These are phyloP conservation scores for Bursaphelenchus okinawaensis DNA, from an alignment of 2,888 invertebrate genomes.

Conservation along the genomic window DNA sequence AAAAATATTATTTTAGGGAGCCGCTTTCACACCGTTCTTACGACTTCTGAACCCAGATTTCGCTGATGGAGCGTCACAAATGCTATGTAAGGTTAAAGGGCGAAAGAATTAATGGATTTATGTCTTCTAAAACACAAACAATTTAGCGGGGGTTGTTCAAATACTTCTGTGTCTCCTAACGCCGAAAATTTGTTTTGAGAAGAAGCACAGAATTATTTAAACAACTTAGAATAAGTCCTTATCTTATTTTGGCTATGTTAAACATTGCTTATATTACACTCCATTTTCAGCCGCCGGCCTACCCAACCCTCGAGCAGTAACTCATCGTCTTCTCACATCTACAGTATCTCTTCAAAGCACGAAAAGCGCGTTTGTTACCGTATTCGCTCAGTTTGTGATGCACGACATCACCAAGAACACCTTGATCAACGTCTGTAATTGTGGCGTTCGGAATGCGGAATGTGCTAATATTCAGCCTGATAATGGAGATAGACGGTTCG, in stretches of 20 bases:
- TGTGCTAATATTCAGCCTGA: conserved; percentile 15
- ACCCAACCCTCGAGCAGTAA: conserved; percentile 43
- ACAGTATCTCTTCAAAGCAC: conserved; percentile 31
- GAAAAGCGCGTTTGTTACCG: conserved; percentile 43
- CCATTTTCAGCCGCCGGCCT: not conserved
- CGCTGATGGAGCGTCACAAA: conserved; percentile 50
- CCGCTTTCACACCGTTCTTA: conserved; percentile 71
- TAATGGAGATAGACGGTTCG: conserved; percentile 12
- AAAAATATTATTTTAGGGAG: conserved; percentile 69
- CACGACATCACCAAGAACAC: conserved; percentile 51
- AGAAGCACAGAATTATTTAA: too few relatives aligned
- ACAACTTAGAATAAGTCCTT: too few relatives aligned
- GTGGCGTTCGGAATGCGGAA: not conserved
- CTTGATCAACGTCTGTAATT: conserved; percentile 14
- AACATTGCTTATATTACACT: too few relatives aligned
- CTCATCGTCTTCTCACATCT: conserved; percentile 50
- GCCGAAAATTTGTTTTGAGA: too few relatives aligned
- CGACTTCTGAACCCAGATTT: conserved; percentile 47
- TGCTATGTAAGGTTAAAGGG: too few relatives aligned
- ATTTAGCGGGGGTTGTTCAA: too few relatives aligned
- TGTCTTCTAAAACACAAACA: too few relatives aligned
- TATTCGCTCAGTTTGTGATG: conserved; percentile 47
- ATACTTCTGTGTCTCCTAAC: too few relatives aligned
- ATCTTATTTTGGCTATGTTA: not conserved
- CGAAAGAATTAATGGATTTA: too few relatives aligned